phyloP scores from a whole-genome alignment of 2,113 vertebrate genomes.

The Tupaia chinensis region DNA sequence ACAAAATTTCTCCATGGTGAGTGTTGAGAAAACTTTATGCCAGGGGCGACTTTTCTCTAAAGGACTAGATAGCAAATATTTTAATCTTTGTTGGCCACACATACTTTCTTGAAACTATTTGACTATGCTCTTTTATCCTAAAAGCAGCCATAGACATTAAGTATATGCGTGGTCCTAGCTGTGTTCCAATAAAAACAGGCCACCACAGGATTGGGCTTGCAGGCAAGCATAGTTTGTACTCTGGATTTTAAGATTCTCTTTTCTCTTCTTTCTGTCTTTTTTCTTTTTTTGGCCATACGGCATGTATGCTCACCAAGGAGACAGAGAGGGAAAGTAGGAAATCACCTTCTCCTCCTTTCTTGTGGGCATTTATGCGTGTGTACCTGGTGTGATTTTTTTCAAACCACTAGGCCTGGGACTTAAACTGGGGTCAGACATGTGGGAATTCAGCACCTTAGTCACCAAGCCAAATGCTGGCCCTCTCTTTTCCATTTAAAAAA shows the following conservation, averaged over 20 bases:
- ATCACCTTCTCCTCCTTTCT: too few species aligned
- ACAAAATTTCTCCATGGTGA: slow-evolving; percentile 27
- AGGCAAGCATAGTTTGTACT: neutral
- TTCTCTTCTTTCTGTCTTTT: neutral
- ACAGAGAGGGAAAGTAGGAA: too few species aligned
- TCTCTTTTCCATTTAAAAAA: too few species aligned
- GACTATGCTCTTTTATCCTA: neutral
- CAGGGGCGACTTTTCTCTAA: neutral
- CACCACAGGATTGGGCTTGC: neutral
- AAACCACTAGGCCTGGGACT: too few species aligned
- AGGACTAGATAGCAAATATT: neutral
- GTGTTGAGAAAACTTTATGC: neutral
- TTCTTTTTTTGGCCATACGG: too few species aligned
- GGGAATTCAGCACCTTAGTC: too few species aligned
- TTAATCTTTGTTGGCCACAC: neutral
- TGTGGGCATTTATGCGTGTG: too few species aligned
- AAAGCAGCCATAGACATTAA: neutral
- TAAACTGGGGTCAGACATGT: too few species aligned
- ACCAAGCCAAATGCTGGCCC: too few species aligned
- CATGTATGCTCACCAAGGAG: too few species aligned
- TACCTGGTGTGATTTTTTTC: too few species aligned
- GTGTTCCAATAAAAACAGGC: neutral
- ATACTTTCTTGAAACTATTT: neutral
- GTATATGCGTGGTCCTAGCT: neutral
- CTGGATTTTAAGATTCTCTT: neutral